A percentile compares a stretch with the other conserved stretches of the same genome.
Conservation (phyloP, 2,888 invertebrate genomes). For the Darwinula stevensoni region DNA sequence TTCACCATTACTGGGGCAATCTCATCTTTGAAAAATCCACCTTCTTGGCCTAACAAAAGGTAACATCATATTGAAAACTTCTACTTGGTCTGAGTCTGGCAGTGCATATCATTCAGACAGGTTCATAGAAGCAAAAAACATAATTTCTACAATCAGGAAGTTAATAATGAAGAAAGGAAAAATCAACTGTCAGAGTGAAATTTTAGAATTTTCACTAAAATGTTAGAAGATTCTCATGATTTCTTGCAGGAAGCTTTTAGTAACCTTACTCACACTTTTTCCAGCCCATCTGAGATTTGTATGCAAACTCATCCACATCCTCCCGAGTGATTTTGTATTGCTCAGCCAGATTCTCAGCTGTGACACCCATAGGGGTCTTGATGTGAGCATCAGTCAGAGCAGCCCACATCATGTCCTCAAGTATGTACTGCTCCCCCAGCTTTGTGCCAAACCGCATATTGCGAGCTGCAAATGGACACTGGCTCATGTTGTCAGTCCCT, state of each 20-base stretch:
- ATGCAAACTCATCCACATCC: conserved; percentile 55
- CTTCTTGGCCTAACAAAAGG: conserved; percentile 37
- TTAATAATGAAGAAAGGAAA: conserved; percentile 1
- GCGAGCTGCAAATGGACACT: conserved; percentile 55
- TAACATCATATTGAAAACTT: background rate
- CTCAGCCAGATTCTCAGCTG: conserved; percentile 72
- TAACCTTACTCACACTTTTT: conserved; percentile 29
- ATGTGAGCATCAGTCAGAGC: conserved; percentile 63
- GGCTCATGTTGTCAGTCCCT: conserved; percentile 86
- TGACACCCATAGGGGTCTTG: conserved; percentile 78
- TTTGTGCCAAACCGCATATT: conserved; percentile 61
- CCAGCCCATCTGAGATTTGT: conserved; percentile 63
- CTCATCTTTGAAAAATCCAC: conserved; percentile 66
- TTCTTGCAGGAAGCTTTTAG: background rate
- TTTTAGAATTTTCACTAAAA: background rate
- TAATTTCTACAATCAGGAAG: no score
- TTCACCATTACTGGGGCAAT: conserved; percentile 55
- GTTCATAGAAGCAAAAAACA: no score
- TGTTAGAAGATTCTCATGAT: background rate
- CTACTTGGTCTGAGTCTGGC: no score
- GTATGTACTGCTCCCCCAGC: conserved; percentile 35
- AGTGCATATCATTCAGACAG: no score
- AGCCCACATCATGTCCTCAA: conserved; percentile 66
- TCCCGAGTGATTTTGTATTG: conserved; percentile 48
- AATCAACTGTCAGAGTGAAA: conserved; percentile 1